phyloP scores from a whole-genome alignment of 2,113 vertebrate species.

The Dinomys branickii region DNA sequence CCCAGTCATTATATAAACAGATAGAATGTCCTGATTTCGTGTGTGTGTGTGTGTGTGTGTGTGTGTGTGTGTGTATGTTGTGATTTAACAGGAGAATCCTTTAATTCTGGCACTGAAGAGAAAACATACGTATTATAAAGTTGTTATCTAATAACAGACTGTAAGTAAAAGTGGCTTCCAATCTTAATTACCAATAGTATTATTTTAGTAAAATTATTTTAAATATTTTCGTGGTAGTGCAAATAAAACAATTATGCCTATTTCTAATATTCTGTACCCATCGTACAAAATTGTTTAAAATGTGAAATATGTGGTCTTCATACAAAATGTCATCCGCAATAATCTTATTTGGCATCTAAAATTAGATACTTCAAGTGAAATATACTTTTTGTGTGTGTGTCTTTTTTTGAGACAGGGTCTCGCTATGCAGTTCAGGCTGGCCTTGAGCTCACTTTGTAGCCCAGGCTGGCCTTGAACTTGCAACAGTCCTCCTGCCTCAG shows the following conservation, averaged over 20 bases:
- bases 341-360: conserved; percentile 38
- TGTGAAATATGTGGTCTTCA: background rate
- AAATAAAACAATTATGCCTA: conserved; percentile 14
- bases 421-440: no score
- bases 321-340: conserved; percentile 26
- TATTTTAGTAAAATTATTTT: conserved; percentile 45
- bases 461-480: no score
- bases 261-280: conserved; percentile 4
- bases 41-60: no score
- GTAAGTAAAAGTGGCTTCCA: conserved; percentile 33
- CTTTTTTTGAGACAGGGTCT: no score
- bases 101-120: conserved; percentile 17
- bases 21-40: background rate
- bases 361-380: background rate
- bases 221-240: conserved; percentile 12
- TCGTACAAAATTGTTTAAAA: conserved; percentile 31
- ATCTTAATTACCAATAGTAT: conserved; percentile 47
- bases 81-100: conserved; percentile 26
- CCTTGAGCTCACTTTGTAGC: no score
- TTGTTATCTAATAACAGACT: conserved; percentile 34
- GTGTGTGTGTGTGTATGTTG: background rate
- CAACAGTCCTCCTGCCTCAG: no score
- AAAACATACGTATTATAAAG: background rate
- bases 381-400: no score
- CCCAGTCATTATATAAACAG: conserved; percentile 14